Evolutionary conservation across 2,888 invertebrate genomes (phyloP).

Genomic region (Macrosiphum euphorbiae): DNA sequence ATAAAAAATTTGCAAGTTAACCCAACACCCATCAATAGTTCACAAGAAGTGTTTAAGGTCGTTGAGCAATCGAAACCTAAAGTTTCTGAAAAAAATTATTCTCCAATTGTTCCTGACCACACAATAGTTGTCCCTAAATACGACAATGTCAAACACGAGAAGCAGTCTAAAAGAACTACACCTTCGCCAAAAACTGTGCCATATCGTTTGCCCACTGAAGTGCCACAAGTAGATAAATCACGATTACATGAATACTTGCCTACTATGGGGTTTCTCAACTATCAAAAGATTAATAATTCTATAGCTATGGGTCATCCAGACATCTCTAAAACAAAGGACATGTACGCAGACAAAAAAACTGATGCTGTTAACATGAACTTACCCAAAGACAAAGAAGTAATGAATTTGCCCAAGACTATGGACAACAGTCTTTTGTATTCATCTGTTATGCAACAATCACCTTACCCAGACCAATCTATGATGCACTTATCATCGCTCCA

Average conservation of each 20-base stretch:
- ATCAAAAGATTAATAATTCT: conserved; percentile 61
- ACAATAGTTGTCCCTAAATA: conserved; percentile 46
- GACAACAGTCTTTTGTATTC: conserved; percentile 57
- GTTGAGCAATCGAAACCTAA: conserved; percentile 40
- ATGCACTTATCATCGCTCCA: conserved; percentile 58
- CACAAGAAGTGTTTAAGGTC: conserved; percentile 39
- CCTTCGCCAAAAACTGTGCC: conserved; percentile 55
- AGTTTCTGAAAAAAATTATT: conserved; percentile 39
- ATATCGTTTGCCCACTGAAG: conserved; percentile 43
- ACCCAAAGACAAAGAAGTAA: conserved; percentile 52
- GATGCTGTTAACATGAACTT: conserved; percentile 40
- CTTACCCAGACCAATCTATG: conserved; percentile 56
- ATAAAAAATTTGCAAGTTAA: conserved; percentile 14
- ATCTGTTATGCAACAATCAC: conserved; percentile 60
- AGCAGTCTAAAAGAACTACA: conserved; percentile 57
- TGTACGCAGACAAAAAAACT: conserved; percentile 44
- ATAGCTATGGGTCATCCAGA: conserved; percentile 40
- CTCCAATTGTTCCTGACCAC: background rate
- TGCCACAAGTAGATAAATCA: conserved; percentile 41
- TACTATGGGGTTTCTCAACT: conserved; percentile 57
- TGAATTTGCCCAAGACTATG: conserved; percentile 49
- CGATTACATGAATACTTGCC: conserved; percentile 49
- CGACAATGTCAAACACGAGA: conserved; percentile 43
- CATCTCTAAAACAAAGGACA: conserved; percentile 30
- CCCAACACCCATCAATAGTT: background rate